phyloP scores from a whole-genome alignment of 2,113 vertebrate genomes.

The Nanorana parkeri region DNA sequence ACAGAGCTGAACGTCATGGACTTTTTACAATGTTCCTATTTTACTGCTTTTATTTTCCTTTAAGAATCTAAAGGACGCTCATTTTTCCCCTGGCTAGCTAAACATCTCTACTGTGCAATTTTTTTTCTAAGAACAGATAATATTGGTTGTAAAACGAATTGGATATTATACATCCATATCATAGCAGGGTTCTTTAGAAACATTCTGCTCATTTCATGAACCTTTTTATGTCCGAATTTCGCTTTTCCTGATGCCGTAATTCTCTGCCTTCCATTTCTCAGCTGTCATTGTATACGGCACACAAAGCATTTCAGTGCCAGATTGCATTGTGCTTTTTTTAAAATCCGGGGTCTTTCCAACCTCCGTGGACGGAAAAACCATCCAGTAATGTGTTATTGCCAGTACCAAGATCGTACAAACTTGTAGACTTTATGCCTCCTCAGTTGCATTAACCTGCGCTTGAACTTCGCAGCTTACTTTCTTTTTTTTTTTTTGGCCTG shows the following conservation, averaged over 20 bases:
- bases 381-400: background rate
- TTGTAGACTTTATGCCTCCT: slow-evolving; percentile 2
- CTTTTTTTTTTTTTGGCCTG: slow-evolving; percentile 27
- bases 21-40: no score
- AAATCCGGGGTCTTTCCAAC: background rate
- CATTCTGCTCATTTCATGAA: background rate
- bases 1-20: no score
- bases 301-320: background rate
- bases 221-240: slow-evolving; percentile 2
- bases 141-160: slow-evolving; percentile 17
- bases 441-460: slow-evolving; percentile 34
- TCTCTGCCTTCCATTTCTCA: slow-evolving; percentile 14
- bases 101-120: slow-evolving; percentile 5
- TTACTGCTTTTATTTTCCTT: background rate
- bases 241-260: background rate
- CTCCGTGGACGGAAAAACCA: background rate
- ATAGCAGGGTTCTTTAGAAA: slow-evolving; percentile 1
- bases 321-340: background rate
- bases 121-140: slow-evolving; percentile 11
- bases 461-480: slow-evolving; percentile 34
- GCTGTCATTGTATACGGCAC: background rate
- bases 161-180: slow-evolving; percentile 1
- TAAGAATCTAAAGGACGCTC: background rate
- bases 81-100: background rate
- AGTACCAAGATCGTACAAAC: background rate